Percentiles rank a stretch among this genome's conserved stretches.
These are phyloP conservation scores for Petrocephalus sullivani DNA, from an alignment of 2,797 vertebrate genomes.

Conservation along the genomic window DNA sequence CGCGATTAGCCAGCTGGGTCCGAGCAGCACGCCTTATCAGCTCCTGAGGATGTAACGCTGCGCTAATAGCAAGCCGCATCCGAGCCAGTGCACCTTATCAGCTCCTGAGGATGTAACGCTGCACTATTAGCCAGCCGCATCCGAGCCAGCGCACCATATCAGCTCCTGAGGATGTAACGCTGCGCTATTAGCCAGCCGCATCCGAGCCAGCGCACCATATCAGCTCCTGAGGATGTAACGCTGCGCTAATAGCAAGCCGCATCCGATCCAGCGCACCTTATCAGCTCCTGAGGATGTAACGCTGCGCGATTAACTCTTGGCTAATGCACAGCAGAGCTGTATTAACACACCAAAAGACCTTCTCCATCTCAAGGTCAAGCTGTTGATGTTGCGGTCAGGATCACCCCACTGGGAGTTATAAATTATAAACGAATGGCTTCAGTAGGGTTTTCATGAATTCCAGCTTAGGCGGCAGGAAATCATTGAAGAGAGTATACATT, in stretches of 20 bases:
- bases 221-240: too few species aligned
- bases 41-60: too few species aligned
- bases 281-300: neutral
- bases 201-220: too few species aligned
- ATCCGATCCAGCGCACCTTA: too few species aligned
- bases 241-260: too few species aligned
- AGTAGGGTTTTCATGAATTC: slow-evolving; percentile 4
- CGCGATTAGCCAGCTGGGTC: neutral
- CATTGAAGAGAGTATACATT: neutral
- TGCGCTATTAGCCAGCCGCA: too few species aligned
- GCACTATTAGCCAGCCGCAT: neutral
- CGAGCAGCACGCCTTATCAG: too few species aligned
- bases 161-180: too few species aligned
- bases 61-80: too few species aligned
- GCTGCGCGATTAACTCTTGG: neutral
- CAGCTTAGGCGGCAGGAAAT: neutral
- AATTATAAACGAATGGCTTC: slow-evolving; percentile 20
- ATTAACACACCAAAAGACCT: slow-evolving; percentile 17
- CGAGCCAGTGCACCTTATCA: too few species aligned
- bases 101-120: too few species aligned
- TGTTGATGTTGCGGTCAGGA: slow-evolving; percentile 10
- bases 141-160: neutral
- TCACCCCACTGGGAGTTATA: slow-evolving; percentile 13
- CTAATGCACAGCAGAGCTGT: neutral
- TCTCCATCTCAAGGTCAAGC: slow-evolving; percentile 27